Base-by-base conservation (phyloP, 2,113 vertebrate species). In the Nanorana parkeri region DNA sequence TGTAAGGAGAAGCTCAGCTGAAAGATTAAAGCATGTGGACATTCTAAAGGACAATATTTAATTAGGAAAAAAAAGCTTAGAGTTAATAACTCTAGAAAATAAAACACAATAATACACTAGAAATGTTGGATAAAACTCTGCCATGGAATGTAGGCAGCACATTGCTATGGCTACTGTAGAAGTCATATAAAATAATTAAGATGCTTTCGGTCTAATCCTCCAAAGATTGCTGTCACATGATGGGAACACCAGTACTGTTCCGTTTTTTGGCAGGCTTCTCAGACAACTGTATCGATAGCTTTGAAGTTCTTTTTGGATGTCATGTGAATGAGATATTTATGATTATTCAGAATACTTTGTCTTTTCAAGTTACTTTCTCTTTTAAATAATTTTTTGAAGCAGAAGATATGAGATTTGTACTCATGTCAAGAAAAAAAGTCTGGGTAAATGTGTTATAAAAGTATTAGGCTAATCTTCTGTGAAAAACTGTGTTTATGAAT, bases 351-450 rank as follows among this genome's bases (percentile, higher is more conserved):
- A 82, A 47, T 79, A 58, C 52, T 84, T 78, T 82, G 61, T 66
- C 32, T 76, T 77, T 23, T 17, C 61, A 55, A 72, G 51, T 69
- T 80, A 60, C 51, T 78, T 81, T 66, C 81, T 66, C 52, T 55
- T 84, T 81, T 84, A 79, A 66, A 85, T 85, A 52, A 65, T 41
- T 52, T 36, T 80, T 77, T 80, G 74, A 82, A 67, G 68, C 51
- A 85, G 75, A 52, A 81, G 24, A 74, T 75, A 65, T 65, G 71
- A 74, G 68, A 66, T 74, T 74, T 81, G 78, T 63, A 28, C 72
- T 75, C 24, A 16, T 55, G 47, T 80, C 67, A 80, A 36, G n/a
- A 6, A 16, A 16, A 66, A 67, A 55, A 32, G 23, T 20, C 21
- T 16, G 28, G 60, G 17, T 58, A 60, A 60, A 60, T 41, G 20